phyloP scores from a whole-genome alignment of 2,888 invertebrate species.

The Phaedon cochleariae region DNA sequence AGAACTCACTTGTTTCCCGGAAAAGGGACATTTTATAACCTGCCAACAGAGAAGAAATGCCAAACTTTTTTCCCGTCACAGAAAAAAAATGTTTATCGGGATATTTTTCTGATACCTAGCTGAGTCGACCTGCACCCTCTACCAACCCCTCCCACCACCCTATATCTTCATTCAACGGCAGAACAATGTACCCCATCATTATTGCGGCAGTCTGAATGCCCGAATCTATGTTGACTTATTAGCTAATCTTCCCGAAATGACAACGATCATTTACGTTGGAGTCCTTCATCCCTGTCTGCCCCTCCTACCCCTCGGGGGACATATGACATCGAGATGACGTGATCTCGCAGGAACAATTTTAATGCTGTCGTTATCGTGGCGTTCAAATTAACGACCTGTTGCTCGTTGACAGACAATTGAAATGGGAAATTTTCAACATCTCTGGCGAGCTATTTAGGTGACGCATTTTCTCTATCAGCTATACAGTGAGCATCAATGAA shows the following conservation, averaged over 20 bases:
- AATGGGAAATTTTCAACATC: background rate
- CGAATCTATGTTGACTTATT: slow-evolving; percentile 60
- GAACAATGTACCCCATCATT: slow-evolving; percentile 50
- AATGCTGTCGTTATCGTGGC: slow-evolving; percentile 40
- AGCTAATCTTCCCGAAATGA: slow-evolving; percentile 60
- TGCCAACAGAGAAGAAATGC: too few relatives aligned
- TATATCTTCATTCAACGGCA: slow-evolving; percentile 28
- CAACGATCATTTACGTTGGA: slow-evolving; percentile 57
- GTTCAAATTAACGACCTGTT: slow-evolving; percentile 26
- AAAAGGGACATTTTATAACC: too few relatives aligned
- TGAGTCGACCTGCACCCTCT: too few relatives aligned
- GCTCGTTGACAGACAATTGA: background rate
- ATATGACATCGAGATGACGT: slow-evolving; percentile 35
- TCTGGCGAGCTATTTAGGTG: background rate
- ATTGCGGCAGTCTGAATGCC: slow-evolving; percentile 52
- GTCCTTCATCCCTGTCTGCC: too few relatives aligned
- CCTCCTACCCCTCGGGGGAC: slow-evolving; percentile 28
- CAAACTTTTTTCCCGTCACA: too few relatives aligned
- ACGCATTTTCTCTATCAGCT: too few relatives aligned
- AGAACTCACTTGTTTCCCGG: too few relatives aligned
- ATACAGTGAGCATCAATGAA: too few relatives aligned
- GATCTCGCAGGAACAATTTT: slow-evolving; percentile 45
- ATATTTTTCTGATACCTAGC: too few relatives aligned
- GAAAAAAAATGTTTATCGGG: too few relatives aligned
- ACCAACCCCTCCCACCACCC: background rate